Base-by-base conservation (phyloP, 1,140 invertebrate genomes). In the Drosophila chauvacae region DNA sequence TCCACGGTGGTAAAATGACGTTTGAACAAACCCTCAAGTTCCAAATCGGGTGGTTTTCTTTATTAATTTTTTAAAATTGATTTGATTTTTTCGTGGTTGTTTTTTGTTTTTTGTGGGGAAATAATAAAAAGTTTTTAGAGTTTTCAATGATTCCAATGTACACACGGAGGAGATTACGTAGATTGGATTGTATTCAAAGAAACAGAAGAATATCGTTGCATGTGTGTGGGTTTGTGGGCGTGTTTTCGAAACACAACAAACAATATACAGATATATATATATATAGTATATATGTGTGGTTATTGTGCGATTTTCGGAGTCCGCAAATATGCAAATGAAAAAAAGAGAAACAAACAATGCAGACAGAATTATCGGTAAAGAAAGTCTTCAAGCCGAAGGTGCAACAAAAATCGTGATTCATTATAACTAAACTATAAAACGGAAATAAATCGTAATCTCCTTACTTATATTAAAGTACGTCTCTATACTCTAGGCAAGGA, bases 1-100 rank as follows among this genome's bases (percentile, higher is more conserved):
- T 99, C 98, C 94, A 99, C 98, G 93, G 98, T 99, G 91, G 98
- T 99, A 95, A 99, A 99, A 95, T 99, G 98, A 94, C 98, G 96
- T 95, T 99, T 99, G 95, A 99, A 98, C 92, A 99, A 96, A 95
- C 98, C 98, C 95, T 99, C 98, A 95, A 99, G 95, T 95, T 99
- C 98, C 94, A 99, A 95, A 95, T 99, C 98, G 93, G 96, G 96
- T 93, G 96, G 96, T 94, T 97, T 97, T 95, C 96, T 97, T 92
- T 92, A 71, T 50, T 58, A 57, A 74, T 73, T 90, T 75, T 76
- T 37, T 59, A 39, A 69, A 50, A 55, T 66, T 39, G 58, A 80
- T 77, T 81, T 55, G 42, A 65, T 61, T 56, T 64, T 56, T 61
- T 59, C 35, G n/a, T 41, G 44, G 48, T 79, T 66, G 73, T 45